These are phyloP conservation scores for Platycheirus albimanus DNA, from an alignment of 2,888 invertebrate species.

Conservation along the genomic window DNA sequence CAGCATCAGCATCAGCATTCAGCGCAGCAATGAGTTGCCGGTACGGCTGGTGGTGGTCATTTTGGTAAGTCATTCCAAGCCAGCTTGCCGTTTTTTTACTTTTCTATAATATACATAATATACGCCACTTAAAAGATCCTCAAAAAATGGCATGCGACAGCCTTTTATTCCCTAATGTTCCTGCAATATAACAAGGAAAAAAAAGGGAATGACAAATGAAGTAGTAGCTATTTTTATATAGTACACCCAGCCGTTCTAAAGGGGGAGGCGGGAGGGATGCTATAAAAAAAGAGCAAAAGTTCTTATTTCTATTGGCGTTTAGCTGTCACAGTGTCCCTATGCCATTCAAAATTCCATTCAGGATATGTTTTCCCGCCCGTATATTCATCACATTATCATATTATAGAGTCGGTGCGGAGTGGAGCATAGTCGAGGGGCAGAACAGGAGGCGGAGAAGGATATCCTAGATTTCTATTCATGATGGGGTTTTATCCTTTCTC, in stretches of 20 bases:
- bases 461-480: slow-evolving; percentile 59
- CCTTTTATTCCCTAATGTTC: slow-evolving; percentile 63
- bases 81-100: slow-evolving; percentile 6
- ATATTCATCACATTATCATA: slow-evolving; percentile 71
- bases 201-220: slow-evolving; percentile 63
- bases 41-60: slow-evolving; percentile 32
- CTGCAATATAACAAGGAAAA: slow-evolving; percentile 34
- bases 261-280: slow-evolving; percentile 1
- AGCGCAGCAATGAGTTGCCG: neutral
- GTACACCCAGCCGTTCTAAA: neutral
- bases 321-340: slow-evolving; percentile 64
- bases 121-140: slow-evolving; percentile 53
- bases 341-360: slow-evolving; percentile 66
- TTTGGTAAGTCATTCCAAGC: slow-evolving; percentile 37
- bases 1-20: neutral
- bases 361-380: slow-evolving; percentile 49
- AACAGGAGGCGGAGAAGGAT: slow-evolving; percentile 3
- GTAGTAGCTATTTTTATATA: slow-evolving; percentile 38
- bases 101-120: slow-evolving; percentile 9
- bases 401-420: neutral
- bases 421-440: neutral
- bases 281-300: slow-evolving; percentile 44
- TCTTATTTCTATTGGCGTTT: slow-evolving; percentile 61
- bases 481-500: slow-evolving; percentile 43
- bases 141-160: slow-evolving; percentile 44